Base-by-base conservation (phyloP, 2,888 invertebrate genomes). In the Chrysolina oricalcia region DNA sequence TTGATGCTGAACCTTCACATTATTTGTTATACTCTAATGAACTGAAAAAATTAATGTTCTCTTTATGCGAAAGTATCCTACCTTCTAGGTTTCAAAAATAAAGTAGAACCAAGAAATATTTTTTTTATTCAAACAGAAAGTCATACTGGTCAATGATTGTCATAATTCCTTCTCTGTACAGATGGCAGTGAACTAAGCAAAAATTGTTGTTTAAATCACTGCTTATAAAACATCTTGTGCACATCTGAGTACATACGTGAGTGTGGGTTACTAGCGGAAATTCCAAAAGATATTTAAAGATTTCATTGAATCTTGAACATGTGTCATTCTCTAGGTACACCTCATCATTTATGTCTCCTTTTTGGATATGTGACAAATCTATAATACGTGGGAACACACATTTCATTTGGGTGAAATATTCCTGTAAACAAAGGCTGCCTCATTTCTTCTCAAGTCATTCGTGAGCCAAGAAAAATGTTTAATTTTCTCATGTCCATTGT, bases 201-300 rank as follows among this genome's bases (percentile, higher is more conserved):
- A 50, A n/a, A 50, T 3, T 21, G 13, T 19, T 53, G 13, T 19
- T 53, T 53, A 10, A 53, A 53, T 19, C 21, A 70, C n/a, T 59
- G 50, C 27, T 27, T 59, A 17, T 64, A 50, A 41, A 75, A 35
- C 50, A 76, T 48, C 65, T 65, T 48, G 65, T 65, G 17, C 41
- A 65, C 65, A 48, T 43, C 10, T 43, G 46, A 65, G 43, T 59
- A 35, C 59, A 35, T 15, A 59, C n/a, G 10, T n/a, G n/a, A 59
- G 17, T 53, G 53, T 21, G 17, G 53, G 21, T 13, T 59, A 23
- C 27, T 27, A n/a, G 27, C 59, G 27, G 59, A 59, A 59, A 59
- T 59, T 59, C 59, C 59, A 59, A 27, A 2, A 59, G 59, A 17
- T 59, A 59, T 59, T 59, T 59, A 59, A 59, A 59, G 59, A 27